Base-by-base conservation (phyloP, 2,888 invertebrate genomes). In the Synergus gifuensis region DNA sequence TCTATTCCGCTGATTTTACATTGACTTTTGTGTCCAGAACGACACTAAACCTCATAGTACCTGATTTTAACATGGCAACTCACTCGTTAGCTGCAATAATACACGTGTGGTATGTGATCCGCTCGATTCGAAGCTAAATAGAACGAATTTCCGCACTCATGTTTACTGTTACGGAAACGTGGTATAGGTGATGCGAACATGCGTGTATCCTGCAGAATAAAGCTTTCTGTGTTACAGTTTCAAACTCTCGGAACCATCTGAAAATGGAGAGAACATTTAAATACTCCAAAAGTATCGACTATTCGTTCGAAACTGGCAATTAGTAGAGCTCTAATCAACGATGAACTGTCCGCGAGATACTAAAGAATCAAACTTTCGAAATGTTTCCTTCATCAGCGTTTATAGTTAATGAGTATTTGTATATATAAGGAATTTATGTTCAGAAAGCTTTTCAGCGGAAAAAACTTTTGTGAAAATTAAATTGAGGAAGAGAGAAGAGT, bases 111-210 rank as follows among this genome's bases (percentile, higher is more conserved):
- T 66, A 66, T 66, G 66, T 66, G 66, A 66, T 66, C 66, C 66
- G 66, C 40, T 16, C 42, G 42, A 66, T 66, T 66, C 66, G 18
- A 66, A 66, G 40, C 66, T 66, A 66, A 66, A 66, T 66, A 66
- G 66, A 66, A 66, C 66, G 66, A 66, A 66, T 66, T 66, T 66
- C 66, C 66, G 28, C 40, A 66, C 42, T 42, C 66, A 66, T 66
- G 66, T 66, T 66, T 66, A 40, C 36, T 66, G 66, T 66, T 66
- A 66, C 66, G 66, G 66, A 66, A 66, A 66, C n/a, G 54, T n/a
- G 4, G 54, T 58, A 18, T 58, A 46, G 46, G 46, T 46, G 46
- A 46, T 63, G 14, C 63, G 63, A 63, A 36, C 11, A 42, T 9
- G 66, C 42, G 42, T 66, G 9, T 18, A 66, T 42, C 40, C 42